These are phyloP conservation scores for Trematocara zebra DNA, from an alignment of 2,113 vertebrate species.

Conservation along the genomic window DNA sequence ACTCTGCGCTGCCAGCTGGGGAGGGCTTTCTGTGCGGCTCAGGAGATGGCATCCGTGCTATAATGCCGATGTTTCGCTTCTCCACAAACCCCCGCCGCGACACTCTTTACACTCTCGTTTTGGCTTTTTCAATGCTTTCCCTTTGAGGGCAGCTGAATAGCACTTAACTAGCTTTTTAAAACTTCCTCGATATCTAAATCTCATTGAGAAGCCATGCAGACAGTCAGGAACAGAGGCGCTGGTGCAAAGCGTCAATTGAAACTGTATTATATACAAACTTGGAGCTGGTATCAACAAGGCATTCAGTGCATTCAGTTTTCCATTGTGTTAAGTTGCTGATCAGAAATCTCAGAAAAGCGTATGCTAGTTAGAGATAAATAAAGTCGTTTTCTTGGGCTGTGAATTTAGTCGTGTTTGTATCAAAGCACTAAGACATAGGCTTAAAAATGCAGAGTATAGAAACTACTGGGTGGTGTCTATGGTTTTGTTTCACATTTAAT, in stretches of 20 bases:
- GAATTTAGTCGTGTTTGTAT: background rate
- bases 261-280: background rate
- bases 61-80: slow-evolving; percentile 54
- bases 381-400: rapidly evolving
- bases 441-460: background rate
- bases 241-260: background rate
- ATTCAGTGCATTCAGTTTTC: background rate
- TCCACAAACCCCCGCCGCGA: background rate
- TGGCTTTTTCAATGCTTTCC: slow-evolving; percentile 9
- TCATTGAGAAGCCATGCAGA: background rate
- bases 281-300: background rate
- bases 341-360: background rate
- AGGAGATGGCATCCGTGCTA: slow-evolving; percentile 40
- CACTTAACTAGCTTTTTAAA: slow-evolving; percentile 46
- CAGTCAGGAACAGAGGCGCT: background rate
- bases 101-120: slow-evolving; percentile 37
- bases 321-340: background rate
- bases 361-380: background rate
- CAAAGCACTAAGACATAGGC: background rate
- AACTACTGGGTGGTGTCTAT: background rate
- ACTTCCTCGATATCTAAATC: slow-evolving; percentile 47
- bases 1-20: slow-evolving; percentile 57
- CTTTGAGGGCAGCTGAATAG: slow-evolving; percentile 31
- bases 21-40: slow-evolving; percentile 27
- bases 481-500: background rate